Percentiles rank a stretch among this genome's conserved stretches.
These are phyloP conservation scores for Nipponia nippon DNA, from an alignment of 2,113 vertebrate genomes.

Conservation along the genomic window DNA sequence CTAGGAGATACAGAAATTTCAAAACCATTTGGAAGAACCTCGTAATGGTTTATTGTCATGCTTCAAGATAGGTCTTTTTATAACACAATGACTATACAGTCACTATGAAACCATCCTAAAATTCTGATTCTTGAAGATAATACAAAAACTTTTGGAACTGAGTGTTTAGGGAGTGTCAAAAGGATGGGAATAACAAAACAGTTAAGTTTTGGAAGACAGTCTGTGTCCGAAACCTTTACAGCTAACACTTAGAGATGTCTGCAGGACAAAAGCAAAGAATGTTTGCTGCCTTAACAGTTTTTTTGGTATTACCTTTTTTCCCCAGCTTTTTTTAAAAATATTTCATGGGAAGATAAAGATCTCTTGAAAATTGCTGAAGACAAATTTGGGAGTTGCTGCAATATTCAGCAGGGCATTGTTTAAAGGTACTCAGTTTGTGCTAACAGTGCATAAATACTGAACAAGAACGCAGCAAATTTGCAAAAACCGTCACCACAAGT, in stretches of 20 bases:
- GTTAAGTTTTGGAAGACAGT: background rate
- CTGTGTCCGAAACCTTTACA: background rate
- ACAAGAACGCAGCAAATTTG: background rate
- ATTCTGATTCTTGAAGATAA: background rate
- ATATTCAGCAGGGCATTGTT: background rate
- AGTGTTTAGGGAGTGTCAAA: background rate
- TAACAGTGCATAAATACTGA: background rate
- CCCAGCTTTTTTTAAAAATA: background rate
- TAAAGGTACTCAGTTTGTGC: background rate
- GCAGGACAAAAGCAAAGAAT: background rate
- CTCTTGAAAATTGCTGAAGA: background rate
- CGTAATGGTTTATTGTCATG: background rate
- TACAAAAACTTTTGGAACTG: background rate
- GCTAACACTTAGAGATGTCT: background rate
- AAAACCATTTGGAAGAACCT: background rate
- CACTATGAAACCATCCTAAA: background rate
- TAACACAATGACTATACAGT: background rate
- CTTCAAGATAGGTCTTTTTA: background rate
- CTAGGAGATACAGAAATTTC: background rate
- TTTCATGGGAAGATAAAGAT: background rate
- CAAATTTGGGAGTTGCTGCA: background rate
- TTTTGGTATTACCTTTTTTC: background rate
- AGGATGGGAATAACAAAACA: background rate
- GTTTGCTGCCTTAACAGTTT: background rate
- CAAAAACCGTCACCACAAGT: background rate